Base-by-base conservation (phyloP, 2,797 vertebrate genomes). In the Rhinella marina region DNA sequence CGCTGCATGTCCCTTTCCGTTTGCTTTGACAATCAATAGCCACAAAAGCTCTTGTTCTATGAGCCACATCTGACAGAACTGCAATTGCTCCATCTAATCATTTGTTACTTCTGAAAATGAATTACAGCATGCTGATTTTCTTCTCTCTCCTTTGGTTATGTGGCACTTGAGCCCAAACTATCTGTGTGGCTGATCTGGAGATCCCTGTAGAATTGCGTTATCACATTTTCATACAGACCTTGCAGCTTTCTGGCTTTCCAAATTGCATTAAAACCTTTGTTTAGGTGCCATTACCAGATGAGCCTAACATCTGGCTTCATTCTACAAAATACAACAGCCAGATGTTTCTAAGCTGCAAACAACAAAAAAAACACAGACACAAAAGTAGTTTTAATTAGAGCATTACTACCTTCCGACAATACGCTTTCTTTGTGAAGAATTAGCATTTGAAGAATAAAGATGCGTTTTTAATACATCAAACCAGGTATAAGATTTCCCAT, bases 221-320 rank as follows among this genome's bases (percentile, higher is more conserved):
- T 93, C 94, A 92, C 94, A 86, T 93, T 95, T 93, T 91, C 91
- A 93, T 94, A 93, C 57, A 93, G 91, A 94, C 90, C 91, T 92
- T 80, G 0, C 90, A 80, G 91, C 92, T 91, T 94, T 92, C 94
- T 92, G 68, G 17, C 87, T 91, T 92, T 90, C 92, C 90, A 94
- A 93, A 95, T 96, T 94, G 94, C 94, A 95, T 94, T 92, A 91
- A 91, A 81, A 87, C 90, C 94, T 92, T 95, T 96, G 94, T 95
- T 93, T 93, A 89, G 90, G 80, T 92, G 93, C 91, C 62, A 93
- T 93, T 90, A 92, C 93, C 91, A 93, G 90, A 92, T 93, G 93
- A 95, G 94, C 93, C 90, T 92, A 90, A 92, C 95, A 95, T 94
- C 95, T 95, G 95, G 94, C 93, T 57, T 93, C 92, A 90, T 93